Conservation (phyloP, 2,797 vertebrate genomes). For the Oreortyx pictus region DNA sequence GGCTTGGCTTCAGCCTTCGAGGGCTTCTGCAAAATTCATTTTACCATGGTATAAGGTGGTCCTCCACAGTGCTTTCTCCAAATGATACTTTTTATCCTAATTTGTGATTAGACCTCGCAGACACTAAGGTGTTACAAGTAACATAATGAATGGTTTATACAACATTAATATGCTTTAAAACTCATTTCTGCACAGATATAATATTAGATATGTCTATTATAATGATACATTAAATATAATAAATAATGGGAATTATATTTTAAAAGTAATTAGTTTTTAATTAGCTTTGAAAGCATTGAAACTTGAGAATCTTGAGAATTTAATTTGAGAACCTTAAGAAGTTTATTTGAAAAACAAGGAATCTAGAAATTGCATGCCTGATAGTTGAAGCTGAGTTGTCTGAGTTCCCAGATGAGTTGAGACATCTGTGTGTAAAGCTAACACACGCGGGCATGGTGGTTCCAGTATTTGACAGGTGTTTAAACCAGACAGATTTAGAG, state of each 20-base stretch:
- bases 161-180: neutral
- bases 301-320: neutral
- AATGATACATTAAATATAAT: neutral
- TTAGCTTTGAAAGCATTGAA: neutral
- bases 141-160: neutral
- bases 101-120: neutral
- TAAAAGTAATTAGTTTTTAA: accelerated
- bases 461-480: neutral
- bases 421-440: conserved; percentile 1
- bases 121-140: neutral
- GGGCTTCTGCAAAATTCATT: neutral
- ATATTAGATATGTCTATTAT: neutral
- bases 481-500: conserved; percentile 38
- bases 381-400: neutral
- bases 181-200: neutral
- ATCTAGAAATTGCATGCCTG: neutral
- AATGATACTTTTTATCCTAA: neutral
- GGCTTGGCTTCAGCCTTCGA: neutral
- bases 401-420: conserved; percentile 26
- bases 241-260: neutral
- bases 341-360: neutral
- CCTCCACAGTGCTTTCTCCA: neutral
- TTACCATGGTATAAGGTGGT: neutral
- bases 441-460: neutral
- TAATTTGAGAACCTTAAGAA: neutral